Conservation (phyloP, 2,888 invertebrate species). For the Cantharis rufa region DNA sequence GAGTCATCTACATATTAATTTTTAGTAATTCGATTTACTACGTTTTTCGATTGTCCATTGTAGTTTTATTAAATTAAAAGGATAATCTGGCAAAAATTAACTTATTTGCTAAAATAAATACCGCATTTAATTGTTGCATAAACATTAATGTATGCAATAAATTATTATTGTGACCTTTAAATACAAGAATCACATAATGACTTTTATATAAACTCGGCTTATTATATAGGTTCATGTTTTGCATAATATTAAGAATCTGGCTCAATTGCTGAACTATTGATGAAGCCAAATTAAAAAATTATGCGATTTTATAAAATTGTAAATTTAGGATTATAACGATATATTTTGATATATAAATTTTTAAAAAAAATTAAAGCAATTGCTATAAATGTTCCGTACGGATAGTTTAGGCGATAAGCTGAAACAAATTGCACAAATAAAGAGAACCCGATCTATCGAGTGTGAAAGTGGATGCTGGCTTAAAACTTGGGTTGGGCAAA, state of each 20-base stretch:
- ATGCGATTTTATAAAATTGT: not conserved
- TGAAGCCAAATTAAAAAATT: not conserved
- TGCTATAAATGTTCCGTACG: not conserved
- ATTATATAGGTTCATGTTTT: not conserved
- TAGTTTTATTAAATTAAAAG: not conserved
- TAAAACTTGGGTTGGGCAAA: conserved; percentile 36
- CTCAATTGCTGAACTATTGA: not conserved
- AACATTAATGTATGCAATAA: not conserved
- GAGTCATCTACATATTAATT: no score
- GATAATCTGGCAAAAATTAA: not conserved
- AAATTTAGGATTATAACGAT: not conserved
- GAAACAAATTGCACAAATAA: conserved; percentile 11
- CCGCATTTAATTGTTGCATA: not conserved
- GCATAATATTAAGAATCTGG: not conserved
- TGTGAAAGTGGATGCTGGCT: conserved; percentile 36
- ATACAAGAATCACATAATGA: not conserved
- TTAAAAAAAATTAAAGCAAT: not conserved
- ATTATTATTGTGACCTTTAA: not conserved
- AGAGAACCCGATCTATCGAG: conserved; percentile 24
- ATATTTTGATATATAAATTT: not conserved
- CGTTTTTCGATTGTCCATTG: not conserved
- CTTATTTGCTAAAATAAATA: not conserved
- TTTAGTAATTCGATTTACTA: no score
- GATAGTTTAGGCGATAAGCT: not conserved
- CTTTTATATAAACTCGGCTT: not conserved